A percentile compares a stretch with the other conserved stretches of the same genome.
phyloP scores from a whole-genome alignment of 2,797 vertebrate species.

The Phaenicophaeus curvirostris region DNA sequence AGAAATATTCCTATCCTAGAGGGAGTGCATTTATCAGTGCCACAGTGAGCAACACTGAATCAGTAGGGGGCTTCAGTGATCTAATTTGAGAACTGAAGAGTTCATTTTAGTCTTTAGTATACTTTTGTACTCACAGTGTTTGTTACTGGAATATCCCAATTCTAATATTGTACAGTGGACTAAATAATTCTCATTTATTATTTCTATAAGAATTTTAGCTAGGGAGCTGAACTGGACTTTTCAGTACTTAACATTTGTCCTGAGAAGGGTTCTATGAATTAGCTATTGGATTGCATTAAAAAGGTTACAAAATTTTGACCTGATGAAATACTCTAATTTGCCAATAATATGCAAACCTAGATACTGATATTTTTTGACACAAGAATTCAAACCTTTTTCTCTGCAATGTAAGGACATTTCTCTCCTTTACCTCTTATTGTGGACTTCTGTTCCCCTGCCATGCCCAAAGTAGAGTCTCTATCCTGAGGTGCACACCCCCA shows the following conservation, averaged over 20 bases:
- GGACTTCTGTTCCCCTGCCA: not conserved
- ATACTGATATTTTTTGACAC: not conserved
- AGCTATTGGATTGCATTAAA: not conserved
- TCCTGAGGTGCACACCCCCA: not conserved
- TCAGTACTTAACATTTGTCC: not conserved
- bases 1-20: not conserved
- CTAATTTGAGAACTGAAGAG: not conserved
- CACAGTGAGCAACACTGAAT: not conserved
- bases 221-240: not conserved
- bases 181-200: not conserved
- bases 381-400: not conserved
- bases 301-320: not conserved
- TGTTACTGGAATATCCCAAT: not conserved
- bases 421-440: not conserved
- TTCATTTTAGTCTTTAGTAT: not conserved
- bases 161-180: not conserved
- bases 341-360: not conserved
- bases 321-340: not conserved
- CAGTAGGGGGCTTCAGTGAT: not conserved
- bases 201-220: not conserved
- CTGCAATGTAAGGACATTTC: accelerated
- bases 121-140: not conserved
- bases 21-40: not conserved
- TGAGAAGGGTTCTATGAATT: not conserved
- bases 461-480: not conserved